phyloP scores from a whole-genome alignment of 1,140 invertebrate genomes.

The Aphaenogaster floridana region DNA sequence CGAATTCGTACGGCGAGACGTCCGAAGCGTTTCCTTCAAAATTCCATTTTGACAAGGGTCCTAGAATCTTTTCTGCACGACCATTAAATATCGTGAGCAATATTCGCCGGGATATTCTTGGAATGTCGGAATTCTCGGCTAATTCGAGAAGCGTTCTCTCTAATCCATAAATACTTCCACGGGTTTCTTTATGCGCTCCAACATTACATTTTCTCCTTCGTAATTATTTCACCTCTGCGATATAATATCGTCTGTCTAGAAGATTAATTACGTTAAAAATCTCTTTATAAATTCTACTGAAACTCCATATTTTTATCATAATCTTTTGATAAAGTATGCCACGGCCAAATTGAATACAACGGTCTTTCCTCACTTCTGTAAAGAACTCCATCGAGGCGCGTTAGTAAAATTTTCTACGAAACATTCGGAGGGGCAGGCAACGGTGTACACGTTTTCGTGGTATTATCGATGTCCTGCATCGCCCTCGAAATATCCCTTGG shows the following conservation, averaged over 20 bases:
- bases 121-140: background rate
- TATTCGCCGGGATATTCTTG: constrained; percentile 5
- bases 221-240: background rate
- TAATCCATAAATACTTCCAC: background rate
- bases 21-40: background rate
- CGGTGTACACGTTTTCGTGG: background rate
- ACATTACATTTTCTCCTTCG: background rate
- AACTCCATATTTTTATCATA: background rate
- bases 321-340: background rate
- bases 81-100: background rate
- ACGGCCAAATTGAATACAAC: background rate
- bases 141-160: background rate
- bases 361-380: background rate
- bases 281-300: background rate
- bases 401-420: background rate
- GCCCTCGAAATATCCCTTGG: constrained; percentile 7
- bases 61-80: background rate
- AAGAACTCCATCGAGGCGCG: background rate
- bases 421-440: background rate
- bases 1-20: constrained; percentile 2
- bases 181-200: background rate
- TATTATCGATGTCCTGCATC: constrained; percentile 17
- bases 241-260: background rate
- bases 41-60: background rate
- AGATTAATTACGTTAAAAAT: background rate